Evolutionary conservation across 2,888 invertebrate species (phyloP), one percentile per base, ranked within the genome.

Genomic region (Campaea margaritaria): DNA sequence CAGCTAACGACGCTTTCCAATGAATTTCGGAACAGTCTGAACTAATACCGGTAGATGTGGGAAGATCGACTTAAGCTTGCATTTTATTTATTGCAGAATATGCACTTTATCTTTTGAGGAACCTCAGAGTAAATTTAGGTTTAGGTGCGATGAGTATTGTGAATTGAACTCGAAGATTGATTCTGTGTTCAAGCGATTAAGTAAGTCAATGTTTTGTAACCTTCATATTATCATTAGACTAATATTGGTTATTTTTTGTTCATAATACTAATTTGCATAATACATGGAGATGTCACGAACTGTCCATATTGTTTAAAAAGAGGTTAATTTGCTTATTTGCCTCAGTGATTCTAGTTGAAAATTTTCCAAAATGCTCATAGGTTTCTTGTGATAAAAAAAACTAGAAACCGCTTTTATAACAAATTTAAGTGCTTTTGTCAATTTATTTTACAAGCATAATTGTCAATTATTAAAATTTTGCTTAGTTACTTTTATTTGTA

Each of bases 261-360:
- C 57, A 54, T 65, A 59, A 59, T 67, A 57, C 51, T 64, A 54
- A 50, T 65, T 57, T 57, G 66, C 67, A 65, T 67, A 66, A 44
- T 53, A 60, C 36, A 50, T 51, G 62, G 34, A 45, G 21, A 39
- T 39, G 51, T 46, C 41, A 28, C 1, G 16, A 16, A 16, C 38
- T 27, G 38, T 21, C 38, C 36, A 11, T 9, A 11, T 7, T 47
- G n/a, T 50, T 34, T 39, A 8, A 9, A 15, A 34, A 38, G 3
- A 34, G 16, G 47, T 61, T 50, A 16, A 58, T 42, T 59, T 54
- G 41, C 51, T 47, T 49, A 12, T 43, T 42, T 50, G 42, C 28
- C 34, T 60, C 43, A 3, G 12, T 36, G 5, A 36, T 36, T 36
- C 1, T 31, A 31, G 8, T 10, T 7, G 8, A 11, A 11, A 36